These are phyloP conservation scores for Pseudotriccus pelzelni DNA, from an alignment of 2,797 vertebrate species.

Conservation along the genomic window DNA sequence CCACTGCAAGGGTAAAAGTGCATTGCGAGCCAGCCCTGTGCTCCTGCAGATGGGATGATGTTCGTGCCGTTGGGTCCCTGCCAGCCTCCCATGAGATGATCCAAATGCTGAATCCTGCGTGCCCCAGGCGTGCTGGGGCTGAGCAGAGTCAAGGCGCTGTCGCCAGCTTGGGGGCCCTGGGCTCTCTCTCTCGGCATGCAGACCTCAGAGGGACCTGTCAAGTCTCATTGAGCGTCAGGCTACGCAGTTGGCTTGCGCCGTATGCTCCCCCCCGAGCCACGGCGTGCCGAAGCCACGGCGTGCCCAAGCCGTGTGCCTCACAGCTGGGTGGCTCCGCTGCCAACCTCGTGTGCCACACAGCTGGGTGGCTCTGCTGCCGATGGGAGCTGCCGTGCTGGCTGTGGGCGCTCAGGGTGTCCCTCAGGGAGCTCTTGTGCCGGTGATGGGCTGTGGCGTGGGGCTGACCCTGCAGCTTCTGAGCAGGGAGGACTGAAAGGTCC, in stretches of 20 bases:
- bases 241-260: rapidly evolving
- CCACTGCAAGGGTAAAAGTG: background rate
- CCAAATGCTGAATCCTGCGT: background rate
- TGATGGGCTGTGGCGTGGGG: background rate
- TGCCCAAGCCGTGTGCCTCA: background rate
- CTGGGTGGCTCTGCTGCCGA: rapidly evolving
- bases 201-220: background rate
- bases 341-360: no score
- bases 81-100: conserved; percentile 17
- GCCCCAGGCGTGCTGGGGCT: background rate
- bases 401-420: rapidly evolving
- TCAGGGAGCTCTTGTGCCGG: background rate
- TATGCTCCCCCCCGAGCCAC: background rate
- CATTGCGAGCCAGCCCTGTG: rapidly evolving
- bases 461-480: background rate
- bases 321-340: background rate
- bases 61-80: background rate
- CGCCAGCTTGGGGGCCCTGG: background rate
- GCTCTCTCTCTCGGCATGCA: rapidly evolving
- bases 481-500: background rate
- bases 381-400: background rate
- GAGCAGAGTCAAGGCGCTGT: background rate
- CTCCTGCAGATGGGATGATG: background rate
- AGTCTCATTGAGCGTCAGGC: background rate
- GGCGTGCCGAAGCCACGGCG: rapidly evolving